A percentile compares a stretch with the other conserved stretches of the same genome.
These are phyloP conservation scores for Lasaia peninsularis DNA, from an alignment of 1,140 invertebrate genomes.

Conservation along the genomic window DNA sequence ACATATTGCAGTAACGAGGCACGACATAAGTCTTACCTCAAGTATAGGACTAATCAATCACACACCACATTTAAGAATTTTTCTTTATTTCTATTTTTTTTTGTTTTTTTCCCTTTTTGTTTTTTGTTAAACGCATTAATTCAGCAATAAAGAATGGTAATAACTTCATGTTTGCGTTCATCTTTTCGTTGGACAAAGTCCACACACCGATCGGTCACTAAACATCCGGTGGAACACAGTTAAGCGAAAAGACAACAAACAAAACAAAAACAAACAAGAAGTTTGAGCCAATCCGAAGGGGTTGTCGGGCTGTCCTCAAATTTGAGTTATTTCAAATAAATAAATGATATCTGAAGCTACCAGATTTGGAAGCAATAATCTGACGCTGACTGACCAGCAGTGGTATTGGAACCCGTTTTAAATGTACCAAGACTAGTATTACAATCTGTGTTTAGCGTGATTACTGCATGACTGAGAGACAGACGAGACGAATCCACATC, in stretches of 20 bases:
- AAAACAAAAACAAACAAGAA: conserved; percentile 71
- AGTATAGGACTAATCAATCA: conserved; percentile 47
- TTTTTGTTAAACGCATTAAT: conserved; percentile 6
- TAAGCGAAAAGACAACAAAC: conserved; percentile 64
- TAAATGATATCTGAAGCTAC: conserved; percentile 22
- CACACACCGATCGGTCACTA: conserved; percentile 20
- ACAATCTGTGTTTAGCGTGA: conserved; percentile 8
- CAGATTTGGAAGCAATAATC: conserved; percentile 12
- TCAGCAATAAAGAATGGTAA: conserved; percentile 11
- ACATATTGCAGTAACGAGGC: conserved; percentile 7
- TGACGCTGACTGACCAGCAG: conserved; percentile 3
- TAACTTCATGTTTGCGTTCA: conserved; percentile 9
- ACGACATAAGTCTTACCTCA: conserved; percentile 17
- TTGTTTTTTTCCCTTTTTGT: background rate
- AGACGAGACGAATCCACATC: conserved; percentile 30
- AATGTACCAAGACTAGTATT: conserved; percentile 3
- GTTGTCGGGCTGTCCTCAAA: conserved; percentile 4
- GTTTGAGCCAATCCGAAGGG: conserved; percentile 42
- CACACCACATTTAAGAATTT: conserved; percentile 11
- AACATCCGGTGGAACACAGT: conserved; percentile 32
- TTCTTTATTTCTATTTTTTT: conserved; percentile 12
- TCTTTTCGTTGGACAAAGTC: conserved; percentile 1
- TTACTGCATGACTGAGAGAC: conserved; percentile 12
- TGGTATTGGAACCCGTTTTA: background rate
- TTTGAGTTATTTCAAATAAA: conserved; percentile 13